A percentile compares a stretch with the other conserved stretches of the same genome.
Conservation (phyloP, 2,888 invertebrate genomes). For the Minunthozetes semirufus region DNA sequence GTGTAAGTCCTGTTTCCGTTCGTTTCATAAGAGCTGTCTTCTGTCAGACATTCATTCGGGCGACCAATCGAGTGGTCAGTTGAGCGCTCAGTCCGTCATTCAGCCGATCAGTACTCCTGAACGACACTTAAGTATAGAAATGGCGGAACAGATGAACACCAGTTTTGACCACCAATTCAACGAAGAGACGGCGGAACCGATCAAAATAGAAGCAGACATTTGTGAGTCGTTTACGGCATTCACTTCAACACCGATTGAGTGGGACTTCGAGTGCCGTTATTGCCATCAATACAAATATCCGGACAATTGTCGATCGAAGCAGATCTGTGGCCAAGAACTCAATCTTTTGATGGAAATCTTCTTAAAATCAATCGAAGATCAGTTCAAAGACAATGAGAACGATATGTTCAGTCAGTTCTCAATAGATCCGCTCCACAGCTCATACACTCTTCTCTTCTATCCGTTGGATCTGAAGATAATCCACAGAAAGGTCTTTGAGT, state of each 20-base stretch:
- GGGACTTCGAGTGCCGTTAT: no score
- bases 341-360: neutral
- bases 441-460: neutral
- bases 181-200: no score
- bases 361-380: neutral
- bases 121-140: no score
- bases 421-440: neutral
- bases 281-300: no score
- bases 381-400: neutral
- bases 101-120: no score
- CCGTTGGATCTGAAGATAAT: neutral
- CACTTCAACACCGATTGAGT: no score
- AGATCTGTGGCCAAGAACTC: neutral
- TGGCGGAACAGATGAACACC: neutral
- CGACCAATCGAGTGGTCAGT: neutral
- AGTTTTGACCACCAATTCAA: neutral
- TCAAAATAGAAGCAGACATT: no score
- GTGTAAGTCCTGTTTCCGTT: neutral
- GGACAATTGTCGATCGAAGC: no score
- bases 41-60: neutral
- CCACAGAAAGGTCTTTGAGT: neutral
- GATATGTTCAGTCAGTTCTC: neutral
- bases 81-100: neutral
- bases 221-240: no score
- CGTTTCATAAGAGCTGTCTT: neutral